phyloP scores from a whole-genome alignment of 37 sponge, comb jelly and placozoan genomes.

The Haliclona indistincta region DNA sequence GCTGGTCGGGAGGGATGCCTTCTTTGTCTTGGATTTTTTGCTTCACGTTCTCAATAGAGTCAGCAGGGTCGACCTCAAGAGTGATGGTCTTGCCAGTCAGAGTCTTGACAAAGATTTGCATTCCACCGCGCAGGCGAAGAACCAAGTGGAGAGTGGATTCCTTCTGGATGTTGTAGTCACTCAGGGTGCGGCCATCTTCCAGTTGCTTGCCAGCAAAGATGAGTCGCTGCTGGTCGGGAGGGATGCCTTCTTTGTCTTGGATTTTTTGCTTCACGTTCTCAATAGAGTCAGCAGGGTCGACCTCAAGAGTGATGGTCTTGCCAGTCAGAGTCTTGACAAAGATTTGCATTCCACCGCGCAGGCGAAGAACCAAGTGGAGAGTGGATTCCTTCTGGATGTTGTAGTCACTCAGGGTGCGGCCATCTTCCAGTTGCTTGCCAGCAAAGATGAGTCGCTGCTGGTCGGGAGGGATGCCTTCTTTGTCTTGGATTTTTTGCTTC shows the following conservation, averaged over 20 bases:
- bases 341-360: constrained; percentile 78
- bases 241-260: constrained; percentile 96
- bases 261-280: constrained; percentile 93
- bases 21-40: constrained; percentile 97
- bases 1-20: constrained; percentile 97
- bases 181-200: constrained; percentile 94
- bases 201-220: constrained; percentile 59
- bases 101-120: constrained; percentile 99
- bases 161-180: constrained; percentile 97
- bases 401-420: constrained; percentile 68
- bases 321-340: constrained; percentile 94
- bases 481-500: constrained; percentile 75
- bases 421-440: constrained; percentile 77
- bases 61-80: constrained; percentile 93
- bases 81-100: constrained; percentile 98
- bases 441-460: constrained; percentile 77
- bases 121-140: constrained; percentile 74
- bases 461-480: constrained; percentile 74
- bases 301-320: constrained; percentile 96
- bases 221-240: constrained; percentile 97
- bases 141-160: constrained; percentile 96
- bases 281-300: constrained; percentile 90
- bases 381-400: constrained; percentile 37
- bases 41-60: constrained; percentile 97
- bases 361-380: constrained; percentile 44